These are phyloP conservation scores for Gavialis gangeticus DNA, from an alignment of 2,113 vertebrate species.

Conservation along the genomic window DNA sequence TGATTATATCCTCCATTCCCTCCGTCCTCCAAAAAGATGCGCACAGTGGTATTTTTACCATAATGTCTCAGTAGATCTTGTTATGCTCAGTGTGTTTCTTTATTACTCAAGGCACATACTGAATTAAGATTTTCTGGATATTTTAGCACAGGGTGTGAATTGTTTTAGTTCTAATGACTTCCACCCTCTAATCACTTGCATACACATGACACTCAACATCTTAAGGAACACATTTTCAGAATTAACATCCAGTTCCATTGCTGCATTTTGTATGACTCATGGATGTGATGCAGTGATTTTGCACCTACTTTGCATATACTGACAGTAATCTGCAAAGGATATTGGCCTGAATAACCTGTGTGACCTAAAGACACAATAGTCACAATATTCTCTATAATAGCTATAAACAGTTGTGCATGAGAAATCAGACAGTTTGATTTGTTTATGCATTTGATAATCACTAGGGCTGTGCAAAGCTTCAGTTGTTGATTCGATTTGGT, in stretches of 20 bases:
- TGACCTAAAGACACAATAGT: neutral
- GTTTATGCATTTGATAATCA: fast-evolving
- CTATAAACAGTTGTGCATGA: neutral
- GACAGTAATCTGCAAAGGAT: neutral
- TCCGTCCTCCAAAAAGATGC: conserved; percentile 1
- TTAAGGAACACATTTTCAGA: neutral
- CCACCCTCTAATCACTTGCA: neutral
- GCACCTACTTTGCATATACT: neutral
- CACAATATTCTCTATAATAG: neutral
- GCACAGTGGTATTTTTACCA: neutral
- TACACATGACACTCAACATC: neutral
- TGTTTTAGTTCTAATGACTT: neutral
- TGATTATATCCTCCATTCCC: neutral
- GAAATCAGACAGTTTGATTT: neutral
- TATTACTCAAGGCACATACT: neutral
- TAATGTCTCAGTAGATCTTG: neutral
- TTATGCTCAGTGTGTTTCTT: neutral
- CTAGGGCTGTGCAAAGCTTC: too few species aligned
- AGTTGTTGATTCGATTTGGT: too few species aligned
- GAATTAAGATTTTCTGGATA: neutral
- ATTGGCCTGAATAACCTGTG: neutral
- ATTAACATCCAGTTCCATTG: fast-evolving
- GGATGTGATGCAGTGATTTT: neutral
- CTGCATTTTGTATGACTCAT: fast-evolving
- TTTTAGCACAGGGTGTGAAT: neutral